A percentile compares a stretch with the other conserved stretches of the same genome.
Evolutionary conservation across 2,113 vertebrate species (phyloP).

Genomic region (Sphyrna mokarran): DNA sequence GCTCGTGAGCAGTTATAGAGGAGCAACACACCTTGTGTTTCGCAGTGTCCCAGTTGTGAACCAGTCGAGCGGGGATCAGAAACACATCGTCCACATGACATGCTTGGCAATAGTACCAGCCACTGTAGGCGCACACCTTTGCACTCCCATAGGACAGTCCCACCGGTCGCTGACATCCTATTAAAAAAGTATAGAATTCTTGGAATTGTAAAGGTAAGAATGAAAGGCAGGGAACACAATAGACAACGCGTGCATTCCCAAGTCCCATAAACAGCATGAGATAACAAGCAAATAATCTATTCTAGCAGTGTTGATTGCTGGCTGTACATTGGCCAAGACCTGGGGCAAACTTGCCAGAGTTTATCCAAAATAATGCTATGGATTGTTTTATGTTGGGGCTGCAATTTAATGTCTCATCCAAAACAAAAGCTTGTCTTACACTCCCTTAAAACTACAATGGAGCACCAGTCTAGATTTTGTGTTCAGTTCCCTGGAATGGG

Average conservation of each 20-base stretch:
- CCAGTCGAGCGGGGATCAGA: constrained; percentile 87
- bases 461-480: not conserved
- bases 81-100: constrained; percentile 92
- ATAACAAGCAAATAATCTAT: not conserved
- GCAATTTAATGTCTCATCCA: no score
- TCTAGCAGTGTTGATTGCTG: not conserved
- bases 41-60: constrained; percentile 96
- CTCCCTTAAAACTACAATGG: not conserved
- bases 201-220: not conserved
- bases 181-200: not conserved
- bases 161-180: constrained; percentile 87
- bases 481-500: not conserved
- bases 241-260: not conserved
- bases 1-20: not conserved
- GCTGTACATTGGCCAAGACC: not conserved
- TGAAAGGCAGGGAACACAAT: not conserved
- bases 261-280: not conserved
- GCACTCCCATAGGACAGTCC: constrained; percentile 83
- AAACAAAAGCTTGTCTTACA: not conserved
- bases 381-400: not conserved
- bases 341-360: not conserved
- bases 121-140: constrained; percentile 95
- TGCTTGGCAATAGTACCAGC: constrained; percentile 90
- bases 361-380: not conserved
- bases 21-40: constrained; percentile 77